Evolutionary conservation across 2,888 invertebrate genomes (phyloP).

Genomic region (Plagodis pulveraria): DNA sequence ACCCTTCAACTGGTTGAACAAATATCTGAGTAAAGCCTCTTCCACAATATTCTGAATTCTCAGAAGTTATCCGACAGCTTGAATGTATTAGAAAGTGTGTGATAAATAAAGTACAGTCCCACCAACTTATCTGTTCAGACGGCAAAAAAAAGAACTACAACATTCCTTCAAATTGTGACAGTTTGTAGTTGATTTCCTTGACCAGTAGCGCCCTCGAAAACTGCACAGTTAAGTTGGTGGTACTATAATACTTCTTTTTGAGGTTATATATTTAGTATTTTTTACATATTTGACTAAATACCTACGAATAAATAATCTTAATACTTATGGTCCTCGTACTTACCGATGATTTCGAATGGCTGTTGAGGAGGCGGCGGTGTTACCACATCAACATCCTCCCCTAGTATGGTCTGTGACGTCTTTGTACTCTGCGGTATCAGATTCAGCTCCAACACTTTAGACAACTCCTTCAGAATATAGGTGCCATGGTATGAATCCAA

Average conservation of each 20-base stretch:
- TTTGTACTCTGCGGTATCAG: constrained; percentile 42
- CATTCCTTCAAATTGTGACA: no score
- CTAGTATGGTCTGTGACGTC: constrained; percentile 53
- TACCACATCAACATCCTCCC: constrained; percentile 56
- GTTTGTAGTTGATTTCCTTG: no score
- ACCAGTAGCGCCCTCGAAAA: no score
- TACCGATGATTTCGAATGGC: constrained; percentile 73
- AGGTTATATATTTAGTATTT: background rate
- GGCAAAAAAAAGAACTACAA: no score
- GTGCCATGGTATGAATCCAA: constrained; percentile 86
- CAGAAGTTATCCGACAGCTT: no score
- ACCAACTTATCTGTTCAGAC: no score
- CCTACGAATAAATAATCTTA: no score
- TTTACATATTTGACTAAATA: background rate
- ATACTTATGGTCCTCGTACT: constrained; percentile 7
- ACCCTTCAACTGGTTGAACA: no score
- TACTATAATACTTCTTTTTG: no score
- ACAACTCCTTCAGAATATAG: constrained; percentile 68
- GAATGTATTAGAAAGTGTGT: background rate
- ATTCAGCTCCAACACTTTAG: constrained; percentile 63
- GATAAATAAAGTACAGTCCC: background rate
- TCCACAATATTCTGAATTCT: no score
- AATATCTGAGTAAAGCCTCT: no score
- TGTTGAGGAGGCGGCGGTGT: constrained; percentile 54
- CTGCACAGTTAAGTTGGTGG: no score